Base-by-base conservation (phyloP, 1,140 invertebrate species). In the Calephelis virginiensis region DNA sequence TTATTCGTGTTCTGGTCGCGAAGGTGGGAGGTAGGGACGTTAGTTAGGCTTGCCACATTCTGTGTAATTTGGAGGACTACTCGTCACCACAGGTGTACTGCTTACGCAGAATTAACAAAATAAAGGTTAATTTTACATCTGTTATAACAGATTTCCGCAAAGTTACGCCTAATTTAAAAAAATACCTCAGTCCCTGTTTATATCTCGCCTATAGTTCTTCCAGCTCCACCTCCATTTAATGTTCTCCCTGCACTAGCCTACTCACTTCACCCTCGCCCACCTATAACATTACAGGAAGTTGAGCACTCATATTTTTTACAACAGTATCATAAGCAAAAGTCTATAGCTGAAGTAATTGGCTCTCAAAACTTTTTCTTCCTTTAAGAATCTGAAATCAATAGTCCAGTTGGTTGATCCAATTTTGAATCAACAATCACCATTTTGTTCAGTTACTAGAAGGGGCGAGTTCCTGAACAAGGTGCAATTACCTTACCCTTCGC, bases 321-420 rank as follows among this genome's bases (percentile, higher is more conserved):
- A 49, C 92, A 93, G 66, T 92, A 93, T 64, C 90, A 91, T 46
- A 93, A 92, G 69, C 92, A 93, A 56, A 91, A 94, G 72, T 94
- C 94, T 4, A 93, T 96, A 48, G 93, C 95, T 28, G 95, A 96
- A 80, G 94, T 96, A 8, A 93, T 95, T 65, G 94, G 94, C 11
- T 92, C 93, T 7, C 94, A 95, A 66, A 95, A 94, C 76, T 95
- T 95, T 83, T 95, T 94, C 82, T 96, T 96, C 77, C 90, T 96
- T 17, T 94, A 96, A 89, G 95, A 96, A 75, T 96, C 95, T 49
- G 95, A 96, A 85, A 92, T 96, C 61, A 95, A 96, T 81, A 93
- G 94, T 49, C 94, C 95, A 0, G 93, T 94, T 12, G 89, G 92
- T 17, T 89, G 89, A n/a, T 85, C 86, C 9, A 6, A 80, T 88